Percentiles rank a stretch among this genome's conserved stretches.
These are phyloP conservation scores for Lucilia cuprina DNA, from an alignment of 1,140 invertebrate genomes.

Conservation along the genomic window DNA sequence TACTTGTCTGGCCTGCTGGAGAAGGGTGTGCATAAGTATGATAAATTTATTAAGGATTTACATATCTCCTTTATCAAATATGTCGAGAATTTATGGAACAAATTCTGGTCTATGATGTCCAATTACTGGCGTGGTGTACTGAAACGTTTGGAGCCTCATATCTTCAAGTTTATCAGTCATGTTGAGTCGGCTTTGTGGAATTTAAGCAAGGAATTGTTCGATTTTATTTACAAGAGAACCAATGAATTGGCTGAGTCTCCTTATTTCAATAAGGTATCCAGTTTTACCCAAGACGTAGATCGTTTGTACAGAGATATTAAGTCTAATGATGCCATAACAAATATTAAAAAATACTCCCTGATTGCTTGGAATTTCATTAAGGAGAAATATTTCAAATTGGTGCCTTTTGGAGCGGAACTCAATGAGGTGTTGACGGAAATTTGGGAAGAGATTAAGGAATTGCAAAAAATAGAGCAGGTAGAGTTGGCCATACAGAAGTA, in stretches of 20 bases:
- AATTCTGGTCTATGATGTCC: constrained; percentile 67
- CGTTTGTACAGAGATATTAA: constrained; percentile 77
- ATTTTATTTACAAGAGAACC: constrained; percentile 80
- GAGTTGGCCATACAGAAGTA: constrained; percentile 66
- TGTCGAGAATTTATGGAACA: constrained; percentile 75
- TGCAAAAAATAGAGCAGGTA: constrained; percentile 74
- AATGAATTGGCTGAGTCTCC: constrained; percentile 80
- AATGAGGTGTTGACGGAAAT: constrained; percentile 76
- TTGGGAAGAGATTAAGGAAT: constrained; percentile 70
- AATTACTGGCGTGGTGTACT: constrained; percentile 76
- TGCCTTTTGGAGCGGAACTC: constrained; percentile 81
- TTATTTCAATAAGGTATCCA: constrained; percentile 78
- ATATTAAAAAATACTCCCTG: constrained; percentile 76
- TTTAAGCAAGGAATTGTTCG: constrained; percentile 74
- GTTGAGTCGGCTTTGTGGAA: constrained; percentile 76
- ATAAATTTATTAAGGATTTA: constrained; percentile 77
- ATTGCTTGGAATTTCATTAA: constrained; percentile 73
- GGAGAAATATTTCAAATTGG: constrained; percentile 75
- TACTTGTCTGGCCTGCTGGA: constrained; percentile 73
- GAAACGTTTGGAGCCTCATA: constrained; percentile 76
- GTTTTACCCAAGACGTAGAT: constrained; percentile 81
- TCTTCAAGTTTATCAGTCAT: constrained; percentile 78
- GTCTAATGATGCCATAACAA: constrained; percentile 74
- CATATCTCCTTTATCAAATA: constrained; percentile 79
- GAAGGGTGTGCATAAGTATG: constrained; percentile 75